Conservation (phyloP, 2,888 invertebrate genomes). For the Bombyx huttoni region DNA sequence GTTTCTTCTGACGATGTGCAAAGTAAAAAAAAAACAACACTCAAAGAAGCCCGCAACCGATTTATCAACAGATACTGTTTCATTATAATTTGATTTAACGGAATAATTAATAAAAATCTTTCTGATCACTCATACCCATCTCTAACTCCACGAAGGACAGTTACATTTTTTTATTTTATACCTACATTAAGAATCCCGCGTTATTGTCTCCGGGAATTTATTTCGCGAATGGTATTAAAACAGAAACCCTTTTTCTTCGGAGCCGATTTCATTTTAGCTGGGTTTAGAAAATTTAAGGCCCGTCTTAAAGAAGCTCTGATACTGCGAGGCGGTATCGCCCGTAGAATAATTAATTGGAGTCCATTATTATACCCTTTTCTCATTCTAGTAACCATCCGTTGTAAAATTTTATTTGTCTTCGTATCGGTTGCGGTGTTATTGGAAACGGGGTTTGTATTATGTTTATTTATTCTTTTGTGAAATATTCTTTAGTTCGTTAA, state of each 20-base stretch:
- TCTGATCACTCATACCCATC: constrained; percentile 15
- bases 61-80: background rate
- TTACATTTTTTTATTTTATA: constrained; percentile 65
- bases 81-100: background rate
- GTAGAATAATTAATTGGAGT: constrained; percentile 61
- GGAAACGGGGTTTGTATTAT: background rate
- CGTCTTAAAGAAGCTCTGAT: constrained; percentile 45
- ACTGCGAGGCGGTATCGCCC: constrained; percentile 31
- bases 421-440: background rate
- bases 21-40: too few relatives aligned
- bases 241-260: constrained; percentile 67
- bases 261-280: constrained; percentile 69
- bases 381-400: constrained; percentile 46
- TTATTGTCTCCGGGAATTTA: constrained; percentile 69
- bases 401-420: constrained; percentile 21
- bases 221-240: constrained; percentile 71
- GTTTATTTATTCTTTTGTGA: background rate
- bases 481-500: background rate
- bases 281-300: constrained; percentile 67
- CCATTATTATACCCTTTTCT: constrained; percentile 55
- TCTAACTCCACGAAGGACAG: constrained; percentile 13
- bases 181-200: constrained; percentile 70
- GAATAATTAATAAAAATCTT: background rate
- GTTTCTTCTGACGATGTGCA: too few relatives aligned
- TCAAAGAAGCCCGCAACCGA: too few relatives aligned